Base-by-base conservation (phyloP, 2,888 invertebrate species). In the Synanthedon vespiformis region DNA sequence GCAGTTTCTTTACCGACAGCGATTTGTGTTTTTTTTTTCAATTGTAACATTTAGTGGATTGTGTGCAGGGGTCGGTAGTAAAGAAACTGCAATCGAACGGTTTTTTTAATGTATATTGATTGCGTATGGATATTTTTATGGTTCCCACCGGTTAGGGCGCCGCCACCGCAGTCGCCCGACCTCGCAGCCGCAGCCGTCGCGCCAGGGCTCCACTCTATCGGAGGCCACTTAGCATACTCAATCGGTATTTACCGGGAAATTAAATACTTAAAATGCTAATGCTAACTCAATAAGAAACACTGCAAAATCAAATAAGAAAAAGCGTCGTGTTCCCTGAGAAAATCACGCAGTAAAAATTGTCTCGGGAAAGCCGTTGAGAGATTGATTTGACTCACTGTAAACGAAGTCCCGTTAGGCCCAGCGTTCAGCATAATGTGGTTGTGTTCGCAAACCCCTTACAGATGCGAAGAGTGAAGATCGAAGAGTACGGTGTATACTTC, bases 41-140 rank as follows among this genome's bases (percentile, higher is more conserved):
- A n/a, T 22, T 22, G 22, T 22, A 48, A 52, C 34, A 34, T 34
- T 18, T 50, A 16, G 22, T 48, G 34, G 34, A 34, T 34, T 34
- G 22, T 34, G 40, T 40, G 34, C 40, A 55, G 48, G 40, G 49
- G 49, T 34, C 34, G 34, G 34, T 48, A 55, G 40, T 58, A 70
- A 80, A 78, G 85, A 81, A 80, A 86, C 86, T 85, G 84, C 85
- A 85, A 85, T 78, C 73, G 85, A 84, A 85, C 74, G 61, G 63
- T 76, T 69, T 81, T 67, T 78, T 72, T 34, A 34, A 80, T 84
- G 83, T 87, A 80, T 86, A 86, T 83, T 88, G 81, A 86, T 86
- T 88, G 82, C 83, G 87, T 87, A 85, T 88, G 86, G 86, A 78
- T 85, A 88, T 88, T 86, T 85, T 77, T 87, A 84, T 87, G 87